Evolutionary conservation across 2,113 vertebrate species (phyloP), one percentile per base, ranked within the genome.

Genomic region (Pachypanchax playfairii): DNA sequence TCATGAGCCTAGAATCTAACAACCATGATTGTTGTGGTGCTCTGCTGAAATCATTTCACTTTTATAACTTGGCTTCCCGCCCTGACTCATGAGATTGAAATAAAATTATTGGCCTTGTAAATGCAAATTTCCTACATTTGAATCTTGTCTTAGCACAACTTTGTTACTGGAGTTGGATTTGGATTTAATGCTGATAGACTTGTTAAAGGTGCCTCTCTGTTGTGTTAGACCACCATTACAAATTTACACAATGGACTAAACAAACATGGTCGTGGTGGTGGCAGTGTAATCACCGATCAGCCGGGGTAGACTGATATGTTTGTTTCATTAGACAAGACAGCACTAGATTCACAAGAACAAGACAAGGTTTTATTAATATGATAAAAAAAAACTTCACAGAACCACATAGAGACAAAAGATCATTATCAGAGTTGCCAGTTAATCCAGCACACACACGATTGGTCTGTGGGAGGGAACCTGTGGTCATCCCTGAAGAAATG

Each of bases 21-120:
- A 74, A 76, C 79, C 75, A 84, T 77, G 72, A 83, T 59, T 54
- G 46, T 43, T 62, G 72, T 53, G 29, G 73, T 69, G 72, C 62
- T 70, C 24, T 13, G 47, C 52, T 77, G 89, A 79, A 87, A 89
- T 89, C 75, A 82, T 53, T 35, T 46, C 70, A 57, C 73, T 89
- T 90, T 90, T 84, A 89, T 53, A 71, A 82, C 73, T 71, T 1
- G 4, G 43, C 70, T 65, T 65, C 59, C 44, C 26, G 46, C 39
- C 65, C 48, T 47, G 65, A 78, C 63, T 65, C 75, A 70, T 63
- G 4, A 82, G 71, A 83, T 68, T 55, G 69, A 80, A 64, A 80
- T n/a, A 78, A 53, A 59, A 82, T 76, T 56, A 65, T 52, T 60
- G 70, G 63, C 72, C 81, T 76, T 83, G 59, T 84, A 79, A 78